Evolutionary conservation across 2,113 vertebrate species (phyloP).

Genomic region (Astatoreochromis straeleni): DNA sequence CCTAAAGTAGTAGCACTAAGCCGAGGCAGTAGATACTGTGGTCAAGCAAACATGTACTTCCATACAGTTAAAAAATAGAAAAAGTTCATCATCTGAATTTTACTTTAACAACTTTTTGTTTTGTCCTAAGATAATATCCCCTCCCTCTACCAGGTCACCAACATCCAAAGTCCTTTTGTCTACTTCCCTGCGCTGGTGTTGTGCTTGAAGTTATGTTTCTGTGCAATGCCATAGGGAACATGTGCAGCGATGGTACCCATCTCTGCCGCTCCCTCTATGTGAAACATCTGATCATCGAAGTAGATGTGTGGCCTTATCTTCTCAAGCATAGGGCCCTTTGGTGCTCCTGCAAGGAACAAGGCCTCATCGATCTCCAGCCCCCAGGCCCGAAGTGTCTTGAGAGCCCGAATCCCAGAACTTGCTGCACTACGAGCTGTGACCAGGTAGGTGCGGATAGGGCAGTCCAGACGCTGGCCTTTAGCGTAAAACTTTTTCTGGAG

Average conservation of each 20-base stretch:
- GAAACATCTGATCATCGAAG: constrained; percentile 99
- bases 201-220: constrained; percentile 66
- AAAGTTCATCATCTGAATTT: not conserved
- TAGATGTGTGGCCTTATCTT: constrained; percentile 97
- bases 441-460: constrained; percentile 93
- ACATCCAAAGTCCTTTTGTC: not conserved
- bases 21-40: not conserved
- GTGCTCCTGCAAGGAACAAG: constrained; percentile 90
- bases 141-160: not conserved
- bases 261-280: constrained; percentile 89
- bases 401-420: constrained; percentile 90
- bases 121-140: not conserved
- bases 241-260: constrained; percentile 91
- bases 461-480: constrained; percentile 88
- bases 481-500: constrained; percentile 97
- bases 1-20: not conserved
- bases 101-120: not conserved
- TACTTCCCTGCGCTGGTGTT: constrained; percentile 43
- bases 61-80: not conserved
- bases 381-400: constrained; percentile 96
- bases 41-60: constrained; percentile 7
- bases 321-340: constrained; percentile 90
- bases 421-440: constrained; percentile 93
- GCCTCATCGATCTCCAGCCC: constrained; percentile 95
- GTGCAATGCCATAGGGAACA: constrained; percentile 89